Percentiles rank a stretch among this genome's conserved stretches.
Evolutionary conservation across 2,797 vertebrate species (phyloP).

Genomic region (Galaxias olidus): DNA sequence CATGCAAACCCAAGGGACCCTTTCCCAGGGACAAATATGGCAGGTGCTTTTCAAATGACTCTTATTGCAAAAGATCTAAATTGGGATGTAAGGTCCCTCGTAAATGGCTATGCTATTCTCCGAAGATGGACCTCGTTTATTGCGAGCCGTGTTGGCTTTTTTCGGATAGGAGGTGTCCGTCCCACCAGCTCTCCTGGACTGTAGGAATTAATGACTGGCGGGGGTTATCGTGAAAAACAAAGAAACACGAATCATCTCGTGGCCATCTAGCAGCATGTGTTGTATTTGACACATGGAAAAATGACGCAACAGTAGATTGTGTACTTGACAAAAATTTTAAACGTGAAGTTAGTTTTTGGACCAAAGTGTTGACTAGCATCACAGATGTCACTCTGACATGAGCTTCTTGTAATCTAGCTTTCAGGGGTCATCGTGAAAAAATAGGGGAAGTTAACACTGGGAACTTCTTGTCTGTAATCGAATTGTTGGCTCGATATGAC

Average conservation of each 20-base stretch:
- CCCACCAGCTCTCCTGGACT: neutral
- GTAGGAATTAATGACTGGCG: constrained; percentile 6
- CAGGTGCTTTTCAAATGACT: neutral
- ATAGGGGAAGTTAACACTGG: constrained; percentile 1
- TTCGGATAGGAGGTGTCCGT: neutral
- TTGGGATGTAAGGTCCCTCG: neutral
- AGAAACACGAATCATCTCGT: neutral
- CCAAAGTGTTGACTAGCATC: constrained; percentile 4
- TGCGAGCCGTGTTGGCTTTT: constrained; percentile 5
- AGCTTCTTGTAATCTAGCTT: neutral
- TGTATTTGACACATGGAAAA: neutral
- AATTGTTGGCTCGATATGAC: neutral
- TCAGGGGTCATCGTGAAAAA: neutral
- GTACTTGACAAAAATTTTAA: neutral
- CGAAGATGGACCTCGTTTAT: neutral
- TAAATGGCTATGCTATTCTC: neutral
- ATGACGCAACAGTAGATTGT: neutral
- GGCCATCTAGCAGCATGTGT: constrained; percentile 6
- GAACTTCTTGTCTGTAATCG: neutral
- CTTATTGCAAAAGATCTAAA: neutral
- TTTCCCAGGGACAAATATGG: neutral
- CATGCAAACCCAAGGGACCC: neutral
- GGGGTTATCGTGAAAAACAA: neutral
- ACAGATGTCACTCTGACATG: no score
- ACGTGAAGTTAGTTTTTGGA: neutral